Conservation (phyloP, 1,140 invertebrate genomes). For the Hermetia illucens region DNA sequence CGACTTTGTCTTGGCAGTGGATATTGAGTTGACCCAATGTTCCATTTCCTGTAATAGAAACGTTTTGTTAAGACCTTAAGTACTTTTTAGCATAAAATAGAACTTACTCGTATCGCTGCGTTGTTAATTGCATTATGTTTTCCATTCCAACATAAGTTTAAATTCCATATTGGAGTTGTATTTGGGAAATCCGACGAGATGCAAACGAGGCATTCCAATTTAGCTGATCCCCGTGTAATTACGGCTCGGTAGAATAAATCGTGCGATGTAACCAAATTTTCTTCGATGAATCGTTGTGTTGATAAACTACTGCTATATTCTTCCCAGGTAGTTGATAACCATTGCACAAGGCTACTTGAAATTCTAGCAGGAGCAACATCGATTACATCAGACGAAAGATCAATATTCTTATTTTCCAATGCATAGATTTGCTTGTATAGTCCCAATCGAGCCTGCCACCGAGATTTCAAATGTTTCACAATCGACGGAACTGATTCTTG, state of each 20-base stretch:
- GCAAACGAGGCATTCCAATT: conserved; percentile 57
- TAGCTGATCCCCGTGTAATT: conserved; percentile 54
- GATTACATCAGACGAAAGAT: conserved; percentile 20
- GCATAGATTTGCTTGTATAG: conserved; percentile 65
- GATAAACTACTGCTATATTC: conserved; percentile 43
- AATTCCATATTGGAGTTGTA: conserved; percentile 56
- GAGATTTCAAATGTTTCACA: conserved; percentile 43
- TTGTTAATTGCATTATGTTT: conserved; percentile 45
- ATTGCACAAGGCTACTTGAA: conserved; percentile 46
- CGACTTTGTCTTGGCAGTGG: conserved; percentile 30
- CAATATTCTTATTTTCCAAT: conserved; percentile 49
- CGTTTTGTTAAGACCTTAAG: neutral
- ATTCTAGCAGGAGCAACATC: conserved; percentile 27
- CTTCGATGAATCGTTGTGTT: conserved; percentile 35
- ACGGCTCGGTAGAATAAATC: conserved; percentile 56
- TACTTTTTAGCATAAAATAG: conserved; percentile 4
- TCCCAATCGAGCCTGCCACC: conserved; percentile 55
- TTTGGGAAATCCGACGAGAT: conserved; percentile 72
- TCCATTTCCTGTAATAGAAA: conserved; percentile 46
- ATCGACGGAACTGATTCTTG: conserved; percentile 39
- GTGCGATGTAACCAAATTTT: conserved; percentile 38
- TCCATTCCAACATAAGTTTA: conserved; percentile 56
- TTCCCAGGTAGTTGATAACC: conserved; percentile 48
- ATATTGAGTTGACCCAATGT: conserved; percentile 53
- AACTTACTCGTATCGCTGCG: conserved; percentile 49